phyloP scores from a whole-genome alignment of 2,797 vertebrate species.

The Malacoctenus gilli region DNA sequence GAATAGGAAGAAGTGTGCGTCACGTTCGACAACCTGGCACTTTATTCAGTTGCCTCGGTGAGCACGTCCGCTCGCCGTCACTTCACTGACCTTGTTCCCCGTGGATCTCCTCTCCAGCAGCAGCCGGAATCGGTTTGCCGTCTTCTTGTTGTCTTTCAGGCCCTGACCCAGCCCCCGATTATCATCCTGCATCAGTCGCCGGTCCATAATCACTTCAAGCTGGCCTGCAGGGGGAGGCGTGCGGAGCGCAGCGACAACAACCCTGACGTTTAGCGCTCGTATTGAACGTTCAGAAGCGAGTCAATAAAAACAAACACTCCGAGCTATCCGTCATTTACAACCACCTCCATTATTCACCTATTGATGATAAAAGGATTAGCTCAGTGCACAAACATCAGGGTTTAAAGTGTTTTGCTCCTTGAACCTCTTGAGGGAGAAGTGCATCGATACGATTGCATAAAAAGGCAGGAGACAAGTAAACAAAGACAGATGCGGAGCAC shows the following conservation, averaged over 20 bases:
- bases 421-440: slow-evolving; percentile 18
- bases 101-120: slow-evolving; percentile 87
- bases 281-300: slow-evolving; percentile 26
- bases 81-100: slow-evolving; percentile 82
- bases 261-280: slow-evolving; percentile 10
- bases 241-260: slow-evolving; percentile 7
- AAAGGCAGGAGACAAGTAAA: slow-evolving; percentile 10
- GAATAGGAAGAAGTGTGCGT: slow-evolving; percentile 27
- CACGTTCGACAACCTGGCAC: slow-evolving; percentile 9
- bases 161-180: slow-evolving; percentile 97
- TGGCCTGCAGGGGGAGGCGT: slow-evolving; percentile 83
- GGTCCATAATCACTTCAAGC: slow-evolving; percentile 95
- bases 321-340: slow-evolving; percentile 24
- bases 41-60: not conserved
- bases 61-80: not conserved
- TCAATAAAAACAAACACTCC: slow-evolving; percentile 25
- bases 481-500: slow-evolving; percentile 4
- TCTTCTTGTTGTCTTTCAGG: slow-evolving; percentile 96
- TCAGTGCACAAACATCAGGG: slow-evolving; percentile 17
- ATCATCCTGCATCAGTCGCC: slow-evolving; percentile 97
- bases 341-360: slow-evolving; percentile 17
- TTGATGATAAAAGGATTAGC: slow-evolving; percentile 37
- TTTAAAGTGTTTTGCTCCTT: slow-evolving; percentile 19
- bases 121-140: slow-evolving; percentile 91
- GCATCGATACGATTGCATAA: too few species aligned